Conservation (phyloP, 2,888 invertebrate genomes). For the Pogonocherus hispidulus region DNA sequence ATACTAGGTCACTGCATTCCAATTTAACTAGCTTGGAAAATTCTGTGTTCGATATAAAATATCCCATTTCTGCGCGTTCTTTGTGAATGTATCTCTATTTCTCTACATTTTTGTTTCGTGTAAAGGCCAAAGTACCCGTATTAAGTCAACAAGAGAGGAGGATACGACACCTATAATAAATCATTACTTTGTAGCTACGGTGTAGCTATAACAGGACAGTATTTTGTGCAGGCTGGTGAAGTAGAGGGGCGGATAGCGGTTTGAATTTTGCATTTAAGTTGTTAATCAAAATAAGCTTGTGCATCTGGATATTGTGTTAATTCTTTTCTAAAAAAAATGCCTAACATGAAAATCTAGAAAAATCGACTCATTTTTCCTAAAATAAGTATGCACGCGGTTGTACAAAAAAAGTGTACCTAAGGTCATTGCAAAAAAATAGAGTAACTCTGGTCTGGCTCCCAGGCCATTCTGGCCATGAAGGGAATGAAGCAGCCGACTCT, state of each 20-base stretch:
- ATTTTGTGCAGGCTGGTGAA: conserved; percentile 50
- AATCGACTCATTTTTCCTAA: too few species aligned
- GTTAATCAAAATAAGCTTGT: too few species aligned
- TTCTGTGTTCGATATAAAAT: conserved; percentile 15
- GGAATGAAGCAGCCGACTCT: too few species aligned
- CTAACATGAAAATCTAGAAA: too few species aligned
- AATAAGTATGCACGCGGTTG: too few species aligned
- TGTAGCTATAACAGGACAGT: conserved; percentile 34
- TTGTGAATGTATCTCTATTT: conserved; percentile 12
- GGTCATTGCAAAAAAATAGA: too few species aligned
- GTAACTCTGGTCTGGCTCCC: too few species aligned
- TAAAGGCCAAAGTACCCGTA: conserved; percentile 5
- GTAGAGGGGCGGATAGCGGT: conserved; percentile 34
- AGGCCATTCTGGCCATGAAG: too few species aligned
- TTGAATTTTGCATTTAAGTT: not conserved
- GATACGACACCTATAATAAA: conserved; percentile 47
- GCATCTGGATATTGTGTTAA: too few species aligned
- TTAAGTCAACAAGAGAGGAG: conserved; percentile 38
- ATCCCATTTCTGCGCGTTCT: conserved; percentile 21
- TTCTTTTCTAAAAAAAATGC: too few species aligned
- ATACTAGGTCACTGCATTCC: conserved; percentile 30
- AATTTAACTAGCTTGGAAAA: conserved; percentile 24
- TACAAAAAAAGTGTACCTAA: too few species aligned
- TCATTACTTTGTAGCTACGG: conserved; percentile 49
- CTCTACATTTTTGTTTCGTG: conserved; percentile 7